Conservation (phyloP, 2,797 vertebrate species). For the Poecile montanus region DNA sequence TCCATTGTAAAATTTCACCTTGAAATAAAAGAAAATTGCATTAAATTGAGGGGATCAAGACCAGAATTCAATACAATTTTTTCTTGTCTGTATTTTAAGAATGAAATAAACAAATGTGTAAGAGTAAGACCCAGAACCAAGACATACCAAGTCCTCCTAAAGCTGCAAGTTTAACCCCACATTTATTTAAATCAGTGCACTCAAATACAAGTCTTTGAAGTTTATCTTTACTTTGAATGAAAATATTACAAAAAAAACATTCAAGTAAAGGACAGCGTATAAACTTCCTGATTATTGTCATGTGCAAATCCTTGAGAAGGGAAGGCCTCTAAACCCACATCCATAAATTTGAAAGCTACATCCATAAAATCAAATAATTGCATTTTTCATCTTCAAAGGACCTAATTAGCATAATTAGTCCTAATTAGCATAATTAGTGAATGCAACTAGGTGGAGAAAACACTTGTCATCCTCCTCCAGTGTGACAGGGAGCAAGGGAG, state of each 20-base stretch:
- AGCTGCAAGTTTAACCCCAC: not conserved
- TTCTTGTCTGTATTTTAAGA: not conserved
- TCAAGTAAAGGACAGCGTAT: not conserved
- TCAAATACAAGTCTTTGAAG: not conserved
- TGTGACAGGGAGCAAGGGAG: not conserved
- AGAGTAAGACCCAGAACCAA: not conserved
- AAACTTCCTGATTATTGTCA: not conserved
- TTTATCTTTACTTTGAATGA: not conserved
- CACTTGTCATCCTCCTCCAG: not conserved
- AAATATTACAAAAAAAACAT: not conserved
- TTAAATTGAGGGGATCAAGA: not conserved
- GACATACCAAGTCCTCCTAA: not conserved
- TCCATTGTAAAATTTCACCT: not conserved
- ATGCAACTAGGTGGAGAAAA: not conserved
- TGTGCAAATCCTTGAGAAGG: not conserved
- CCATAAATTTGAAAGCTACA: not conserved
- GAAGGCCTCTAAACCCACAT: not conserved
- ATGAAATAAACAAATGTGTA: not conserved
- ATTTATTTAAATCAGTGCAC: not conserved
- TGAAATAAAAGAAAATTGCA: not conserved
- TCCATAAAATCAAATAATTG: not conserved
- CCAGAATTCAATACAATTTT: not conserved
- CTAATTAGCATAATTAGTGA: not conserved
- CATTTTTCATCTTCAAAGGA: not conserved
- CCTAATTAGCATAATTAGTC: not conserved